Conservation (phyloP, 2,888 invertebrate species). For the Lissonota sp. region DNA sequence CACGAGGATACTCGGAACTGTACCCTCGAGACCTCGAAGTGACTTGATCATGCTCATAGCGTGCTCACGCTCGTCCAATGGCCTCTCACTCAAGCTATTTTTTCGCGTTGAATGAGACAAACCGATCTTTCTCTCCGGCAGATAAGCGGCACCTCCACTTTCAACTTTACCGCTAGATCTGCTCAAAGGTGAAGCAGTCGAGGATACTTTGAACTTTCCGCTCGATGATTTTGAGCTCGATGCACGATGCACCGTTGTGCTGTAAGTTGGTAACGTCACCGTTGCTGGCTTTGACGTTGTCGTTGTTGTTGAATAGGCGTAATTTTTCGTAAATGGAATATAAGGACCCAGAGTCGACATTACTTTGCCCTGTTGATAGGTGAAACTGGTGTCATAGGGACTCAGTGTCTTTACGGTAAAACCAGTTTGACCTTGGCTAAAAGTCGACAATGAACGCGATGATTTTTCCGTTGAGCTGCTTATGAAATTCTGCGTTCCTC, state of each 20-base stretch:
- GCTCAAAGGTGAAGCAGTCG: constrained; percentile 11
- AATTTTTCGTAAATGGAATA: constrained; percentile 81
- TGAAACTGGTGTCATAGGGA: constrained; percentile 78
- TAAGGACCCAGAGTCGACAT: constrained; percentile 79
- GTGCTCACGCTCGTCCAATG: constrained; percentile 87
- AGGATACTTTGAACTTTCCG: constrained; percentile 30
- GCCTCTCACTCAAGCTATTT: constrained; percentile 67
- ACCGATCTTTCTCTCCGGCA: constrained; percentile 71
- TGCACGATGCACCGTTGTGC: constrained; percentile 59
- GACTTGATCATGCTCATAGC: constrained; percentile 89
- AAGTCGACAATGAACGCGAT: constrained; percentile 62
- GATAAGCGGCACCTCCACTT: constrained; percentile 71
- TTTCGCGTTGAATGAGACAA: constrained; percentile 36
- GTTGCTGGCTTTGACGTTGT: constrained; percentile 74
- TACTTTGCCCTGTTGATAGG: constrained; percentile 77
- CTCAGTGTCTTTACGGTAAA: constrained; percentile 71
- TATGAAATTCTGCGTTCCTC: constrained; percentile 70
- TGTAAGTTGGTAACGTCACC: constrained; percentile 78
- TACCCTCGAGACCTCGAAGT: constrained; percentile 86
- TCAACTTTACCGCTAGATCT: constrained; percentile 65
- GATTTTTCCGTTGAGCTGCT: constrained; percentile 77
- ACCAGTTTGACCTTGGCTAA: constrained; percentile 41
- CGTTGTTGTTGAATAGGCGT: constrained; percentile 74
- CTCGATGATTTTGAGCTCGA: constrained; percentile 61
- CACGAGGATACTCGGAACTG: constrained; percentile 78